Conservation (phyloP, 2,888 invertebrate species). For the Amphipoea oculea region DNA sequence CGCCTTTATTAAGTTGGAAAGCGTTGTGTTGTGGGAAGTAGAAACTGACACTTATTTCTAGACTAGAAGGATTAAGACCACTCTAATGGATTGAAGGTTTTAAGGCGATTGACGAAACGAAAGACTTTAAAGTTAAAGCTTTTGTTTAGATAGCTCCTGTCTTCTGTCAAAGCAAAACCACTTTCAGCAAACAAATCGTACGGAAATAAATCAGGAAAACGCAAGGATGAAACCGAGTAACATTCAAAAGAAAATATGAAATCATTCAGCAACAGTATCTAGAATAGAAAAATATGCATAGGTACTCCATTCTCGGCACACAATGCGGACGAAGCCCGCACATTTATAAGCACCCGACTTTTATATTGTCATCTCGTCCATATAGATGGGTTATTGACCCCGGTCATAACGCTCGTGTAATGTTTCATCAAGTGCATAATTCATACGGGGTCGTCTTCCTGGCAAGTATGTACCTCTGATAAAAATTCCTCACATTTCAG, state of each 20-base stretch:
- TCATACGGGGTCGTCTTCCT: slow-evolving; percentile 75
- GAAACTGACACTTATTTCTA: slow-evolving; percentile 27
- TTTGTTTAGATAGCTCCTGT: neutral
- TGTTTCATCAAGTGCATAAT: slow-evolving; percentile 83
- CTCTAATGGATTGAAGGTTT: slow-evolving; percentile 1
- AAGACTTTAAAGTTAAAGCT: neutral
- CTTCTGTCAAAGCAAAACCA: neutral
- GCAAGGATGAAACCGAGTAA: slow-evolving; percentile 22
- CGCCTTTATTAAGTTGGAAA: slow-evolving; percentile 8
- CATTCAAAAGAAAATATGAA: slow-evolving; percentile 39
- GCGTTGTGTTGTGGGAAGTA: neutral
- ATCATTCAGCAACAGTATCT: slow-evolving; percentile 52
- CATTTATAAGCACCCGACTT: slow-evolving; percentile 59
- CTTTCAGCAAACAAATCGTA: neutral
- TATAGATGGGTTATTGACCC: slow-evolving; percentile 64
- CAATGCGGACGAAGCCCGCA: slow-evolving; percentile 58
- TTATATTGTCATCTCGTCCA: slow-evolving; percentile 63
- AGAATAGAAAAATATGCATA: slow-evolving; percentile 57
- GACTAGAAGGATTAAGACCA: slow-evolving; percentile 5
- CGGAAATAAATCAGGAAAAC: slow-evolving; percentile 26
- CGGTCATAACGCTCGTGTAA: slow-evolving; percentile 72
- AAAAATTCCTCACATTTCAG: slow-evolving; percentile 83
- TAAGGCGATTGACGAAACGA: neutral
- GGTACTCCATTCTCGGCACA: slow-evolving; percentile 51
- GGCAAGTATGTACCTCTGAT: slow-evolving; percentile 73